A percentile compares a stretch with the other conserved stretches of the same genome.
Conservation (phyloP, 2,113 vertebrate genomes). For the Indri indri region DNA sequence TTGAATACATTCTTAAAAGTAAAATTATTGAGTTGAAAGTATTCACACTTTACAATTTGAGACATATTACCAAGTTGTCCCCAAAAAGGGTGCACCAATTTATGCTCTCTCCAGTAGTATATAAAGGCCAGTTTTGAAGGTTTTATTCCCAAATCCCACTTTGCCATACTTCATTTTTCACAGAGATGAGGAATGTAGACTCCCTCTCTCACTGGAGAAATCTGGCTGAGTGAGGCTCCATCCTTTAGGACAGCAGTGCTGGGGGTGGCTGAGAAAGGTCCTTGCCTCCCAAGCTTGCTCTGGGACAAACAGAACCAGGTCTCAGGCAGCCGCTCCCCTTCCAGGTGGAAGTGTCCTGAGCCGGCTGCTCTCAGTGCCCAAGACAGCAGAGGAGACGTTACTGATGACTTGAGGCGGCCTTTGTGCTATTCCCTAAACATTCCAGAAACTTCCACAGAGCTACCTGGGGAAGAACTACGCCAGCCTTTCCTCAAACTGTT, state of each 20-base stretch:
- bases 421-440: not conserved
- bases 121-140: not conserved
- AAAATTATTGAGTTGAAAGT: not conserved
- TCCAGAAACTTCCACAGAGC: not conserved
- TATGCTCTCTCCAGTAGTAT: not conserved
- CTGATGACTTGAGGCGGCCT: not conserved
- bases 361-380: not conserved
- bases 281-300: not conserved
- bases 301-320: not conserved
- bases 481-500: not conserved
- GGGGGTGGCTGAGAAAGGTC: not conserved
- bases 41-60: not conserved
- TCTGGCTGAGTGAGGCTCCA: too few relatives aligned
- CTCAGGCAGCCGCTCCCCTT: not conserved
- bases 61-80: not conserved
- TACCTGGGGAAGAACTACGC: not conserved
- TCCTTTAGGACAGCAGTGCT: not conserved
- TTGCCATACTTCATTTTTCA: not conserved
- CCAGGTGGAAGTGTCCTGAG: not conserved
- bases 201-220: not conserved
- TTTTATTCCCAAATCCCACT: not conserved
- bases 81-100: not conserved
- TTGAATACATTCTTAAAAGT: not conserved
- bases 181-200: not conserved
- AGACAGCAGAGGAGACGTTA: not conserved